Evolutionary conservation across 2,797 vertebrate genomes (phyloP).

Genomic region (Anolis apletophallus): DNA sequence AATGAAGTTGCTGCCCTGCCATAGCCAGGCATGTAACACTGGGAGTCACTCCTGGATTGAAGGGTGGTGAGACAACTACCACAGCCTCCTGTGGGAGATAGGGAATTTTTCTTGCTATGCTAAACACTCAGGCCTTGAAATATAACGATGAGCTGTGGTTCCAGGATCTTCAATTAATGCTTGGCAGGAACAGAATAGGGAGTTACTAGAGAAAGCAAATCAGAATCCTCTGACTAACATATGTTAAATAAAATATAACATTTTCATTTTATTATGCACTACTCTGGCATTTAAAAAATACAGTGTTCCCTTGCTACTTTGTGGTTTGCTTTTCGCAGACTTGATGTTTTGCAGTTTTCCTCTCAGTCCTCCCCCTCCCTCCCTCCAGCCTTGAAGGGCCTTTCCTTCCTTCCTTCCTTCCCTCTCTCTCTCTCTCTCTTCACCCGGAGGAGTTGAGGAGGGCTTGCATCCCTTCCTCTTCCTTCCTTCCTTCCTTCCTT

Average conservation of each 20-base stretch:
- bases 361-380: no score
- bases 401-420: no score
- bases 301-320: no score
- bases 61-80: not conserved
- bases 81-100: not conserved
- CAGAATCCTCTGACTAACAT: not conserved
- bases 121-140: constrained; percentile 11
- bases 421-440: no score
- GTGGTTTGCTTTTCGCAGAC: no score
- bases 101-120: no score
- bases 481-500: no score
- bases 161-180: accelerated
- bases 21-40: not conserved
- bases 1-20: not conserved
- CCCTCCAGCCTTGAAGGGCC: no score
- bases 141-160: not conserved
- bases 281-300: not conserved
- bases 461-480: no score
- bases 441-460: no score
- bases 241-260: not conserved
- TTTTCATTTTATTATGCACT: not conserved
- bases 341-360: no score
- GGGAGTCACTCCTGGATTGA: not conserved
- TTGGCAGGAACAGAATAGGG: not conserved
- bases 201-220: not conserved